These are phyloP conservation scores for Erebia ligea DNA, from an alignment of 2,888 invertebrate species.

Conservation along the genomic window DNA sequence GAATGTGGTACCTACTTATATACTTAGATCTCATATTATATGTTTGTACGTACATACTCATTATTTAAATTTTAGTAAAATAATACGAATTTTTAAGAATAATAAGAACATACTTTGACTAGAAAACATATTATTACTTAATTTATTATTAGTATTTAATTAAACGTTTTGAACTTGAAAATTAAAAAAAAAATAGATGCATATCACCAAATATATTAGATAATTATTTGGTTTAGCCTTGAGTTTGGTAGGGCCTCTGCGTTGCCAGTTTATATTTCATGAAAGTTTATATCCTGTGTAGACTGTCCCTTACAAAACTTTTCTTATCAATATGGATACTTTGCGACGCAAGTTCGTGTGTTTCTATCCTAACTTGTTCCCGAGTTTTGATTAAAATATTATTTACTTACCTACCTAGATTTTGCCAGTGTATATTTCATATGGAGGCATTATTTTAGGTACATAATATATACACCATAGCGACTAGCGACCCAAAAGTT, in stretches of 20 bases:
- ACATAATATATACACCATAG: no score
- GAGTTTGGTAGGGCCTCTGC: neutral
- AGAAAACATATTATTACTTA: no score
- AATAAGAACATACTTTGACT: no score
- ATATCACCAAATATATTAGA: no score
- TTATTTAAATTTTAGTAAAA: neutral
- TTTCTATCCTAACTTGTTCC: slow-evolving; percentile 34
- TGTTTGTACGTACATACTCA: slow-evolving; percentile 9
- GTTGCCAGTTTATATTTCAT: slow-evolving; percentile 9
- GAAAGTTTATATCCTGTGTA: slow-evolving; percentile 33
- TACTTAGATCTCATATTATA: slow-evolving; percentile 27
- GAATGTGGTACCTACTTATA: slow-evolving; percentile 20
- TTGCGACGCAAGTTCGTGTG: slow-evolving; percentile 26
- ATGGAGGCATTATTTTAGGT: slow-evolving; percentile 7
- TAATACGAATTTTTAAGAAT: no score
- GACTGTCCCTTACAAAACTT: slow-evolving; percentile 36
- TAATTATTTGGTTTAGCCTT: no score
- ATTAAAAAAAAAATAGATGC: no score
- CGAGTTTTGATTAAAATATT: no score
- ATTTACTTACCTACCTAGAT: no score
- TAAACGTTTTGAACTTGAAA: no score
- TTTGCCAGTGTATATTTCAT: slow-evolving; percentile 12
- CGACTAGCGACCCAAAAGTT: slow-evolving; percentile 12
- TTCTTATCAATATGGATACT: slow-evolving; percentile 38
- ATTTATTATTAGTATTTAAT: no score